These are phyloP conservation scores for Thymallus thymallus DNA, from an alignment of 2,113 vertebrate species.

Conservation along the genomic window DNA sequence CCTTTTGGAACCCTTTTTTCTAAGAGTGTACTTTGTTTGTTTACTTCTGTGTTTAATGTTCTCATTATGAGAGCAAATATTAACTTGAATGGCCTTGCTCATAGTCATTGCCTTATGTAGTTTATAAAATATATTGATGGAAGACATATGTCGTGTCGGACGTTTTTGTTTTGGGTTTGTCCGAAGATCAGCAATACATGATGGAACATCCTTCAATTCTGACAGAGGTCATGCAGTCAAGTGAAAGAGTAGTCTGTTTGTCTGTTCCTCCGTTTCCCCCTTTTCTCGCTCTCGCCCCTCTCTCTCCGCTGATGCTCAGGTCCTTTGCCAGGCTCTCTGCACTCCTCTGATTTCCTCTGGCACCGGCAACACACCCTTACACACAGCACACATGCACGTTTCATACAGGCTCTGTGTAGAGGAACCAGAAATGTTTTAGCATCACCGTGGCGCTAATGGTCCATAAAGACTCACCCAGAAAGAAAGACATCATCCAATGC, in stretches of 20 bases:
- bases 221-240: background rate
- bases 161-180: constrained; percentile 5
- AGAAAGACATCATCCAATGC: constrained; percentile 11
- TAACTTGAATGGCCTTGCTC: constrained; percentile 5
- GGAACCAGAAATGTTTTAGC: constrained; percentile 30
- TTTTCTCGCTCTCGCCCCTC: background rate
- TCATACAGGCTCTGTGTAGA: background rate
- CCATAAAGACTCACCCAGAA: constrained; percentile 27
- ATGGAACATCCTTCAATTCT: background rate
- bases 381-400: too few species aligned
- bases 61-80: background rate
- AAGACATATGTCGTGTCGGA: background rate
- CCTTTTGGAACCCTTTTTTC: too few species aligned
- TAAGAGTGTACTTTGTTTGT: too few species aligned
- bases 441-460: constrained; percentile 42
- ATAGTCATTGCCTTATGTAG: background rate
- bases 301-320: background rate
- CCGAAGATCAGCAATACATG: background rate
- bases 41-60: too few species aligned
- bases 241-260: background rate
- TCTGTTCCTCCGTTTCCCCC: background rate
- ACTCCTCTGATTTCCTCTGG: constrained; percentile 14
- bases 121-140: background rate
- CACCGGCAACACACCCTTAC: constrained; percentile 9
- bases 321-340: constrained; percentile 8